Evolutionary conservation across 2,113 vertebrate species (phyloP), one percentile per base, ranked within the genome.

Genomic region (Eretmochelys imbricata): DNA sequence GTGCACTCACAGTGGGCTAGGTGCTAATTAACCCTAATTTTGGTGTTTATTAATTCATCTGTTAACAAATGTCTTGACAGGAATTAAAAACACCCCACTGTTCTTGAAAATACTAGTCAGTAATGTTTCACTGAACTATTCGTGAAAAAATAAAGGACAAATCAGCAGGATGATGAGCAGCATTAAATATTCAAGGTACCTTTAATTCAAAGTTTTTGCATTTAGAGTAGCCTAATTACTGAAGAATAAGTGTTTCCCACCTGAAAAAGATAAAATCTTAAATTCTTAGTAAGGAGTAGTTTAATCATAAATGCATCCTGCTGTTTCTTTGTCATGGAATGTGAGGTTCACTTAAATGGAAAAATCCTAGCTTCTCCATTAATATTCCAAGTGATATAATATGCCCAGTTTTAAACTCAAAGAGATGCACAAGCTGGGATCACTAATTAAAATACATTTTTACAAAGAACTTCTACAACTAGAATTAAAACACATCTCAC

Each of bases 91-190:
- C n/a, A 38, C 8, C 65, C 65, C 6, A 14, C 84, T 38, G 94
- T 97, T 96, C 94, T 95, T 83, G 96, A 96, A 93, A 95, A 97
- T 91, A 97, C 94, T 6, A 91, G 50, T 65, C 84, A 38, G 29
- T 20, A 75, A 35, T 22, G 5, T 78, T 31, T 69, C 91, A 55
- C 2, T 5, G 9, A 2, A 9, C 81, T 31, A 31, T 49, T 42
- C 0, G 31, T 42, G 0, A 84, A n/a, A 53, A 24, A 8, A 6
- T 48, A 24, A 29, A 75, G 16, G 72, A 48, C 53, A 79, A 7
- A 5, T 38, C 62, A 7, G 11, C 19, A 12, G 87, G 57, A 82
- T 80, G 48, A 14, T 0, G 0, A n/a, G 76, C 85, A 92, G 55
- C 19, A 5, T 35, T 53, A 65, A 65, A 91, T 0, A 0, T 0